Conservation (phyloP, 2,797 vertebrate species). For the Sciurus carolinensis region DNA sequence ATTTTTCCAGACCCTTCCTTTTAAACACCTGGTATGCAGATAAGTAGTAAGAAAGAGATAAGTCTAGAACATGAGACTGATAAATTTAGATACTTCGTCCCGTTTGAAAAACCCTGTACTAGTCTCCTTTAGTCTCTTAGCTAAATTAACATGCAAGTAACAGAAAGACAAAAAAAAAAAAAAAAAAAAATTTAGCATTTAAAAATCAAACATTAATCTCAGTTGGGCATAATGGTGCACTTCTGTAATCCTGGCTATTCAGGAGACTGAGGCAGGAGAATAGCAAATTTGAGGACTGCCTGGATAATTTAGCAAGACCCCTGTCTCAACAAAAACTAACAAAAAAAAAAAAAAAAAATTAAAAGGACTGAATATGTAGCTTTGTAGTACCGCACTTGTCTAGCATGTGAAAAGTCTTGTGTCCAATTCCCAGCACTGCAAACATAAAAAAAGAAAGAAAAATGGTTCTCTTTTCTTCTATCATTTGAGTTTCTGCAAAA, state of each 20-base stretch:
- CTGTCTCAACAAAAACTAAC: neutral
- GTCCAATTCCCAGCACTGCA: neutral
- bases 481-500: neutral
- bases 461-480: neutral
- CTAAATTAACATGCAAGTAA: conserved; percentile 26
- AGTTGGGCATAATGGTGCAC: neutral
- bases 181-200: neutral
- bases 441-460: too few relatives aligned
- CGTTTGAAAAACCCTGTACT: neutral
- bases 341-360: too few relatives aligned
- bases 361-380: neutral
- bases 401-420: neutral
- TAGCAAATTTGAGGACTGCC: neutral
- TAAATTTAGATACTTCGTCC: neutral
- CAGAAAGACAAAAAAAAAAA: neutral
- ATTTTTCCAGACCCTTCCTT: neutral
- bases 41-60: neutral
- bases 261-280: neutral
- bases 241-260: neutral
- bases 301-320: neutral
- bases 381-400: neutral
- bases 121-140: neutral
- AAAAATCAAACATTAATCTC: neutral
- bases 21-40: neutral
- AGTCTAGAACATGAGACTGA: neutral